These are phyloP conservation scores for Hydractinia echinata DNA, from an alignment of 30 jellyfish, hydroid and myxozoan genomes.

Conservation along the genomic window DNA sequence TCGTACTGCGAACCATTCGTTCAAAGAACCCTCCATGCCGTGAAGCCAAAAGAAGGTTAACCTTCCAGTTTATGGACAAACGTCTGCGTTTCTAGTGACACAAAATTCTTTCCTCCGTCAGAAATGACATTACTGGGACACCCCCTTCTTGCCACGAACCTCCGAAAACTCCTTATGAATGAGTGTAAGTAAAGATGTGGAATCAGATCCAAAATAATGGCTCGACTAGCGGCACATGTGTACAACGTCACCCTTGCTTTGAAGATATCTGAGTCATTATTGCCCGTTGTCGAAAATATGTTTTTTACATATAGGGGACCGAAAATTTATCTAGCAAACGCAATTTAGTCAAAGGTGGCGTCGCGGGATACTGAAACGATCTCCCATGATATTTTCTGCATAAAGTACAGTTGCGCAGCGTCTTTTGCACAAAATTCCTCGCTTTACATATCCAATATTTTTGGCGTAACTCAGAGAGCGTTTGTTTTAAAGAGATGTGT, in stretches of 20 bases:
- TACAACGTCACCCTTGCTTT: conserved; percentile 8
- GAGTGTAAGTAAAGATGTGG: neutral
- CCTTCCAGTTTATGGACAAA: neutral
- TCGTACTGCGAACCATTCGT: conserved; percentile 14
- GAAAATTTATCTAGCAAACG: too few species aligned
- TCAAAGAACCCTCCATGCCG: conserved; percentile 1
- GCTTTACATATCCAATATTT: too few species aligned
- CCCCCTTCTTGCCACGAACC: conserved; percentile 11
- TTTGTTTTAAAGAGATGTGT: too few species aligned
- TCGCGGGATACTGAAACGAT: too few species aligned
- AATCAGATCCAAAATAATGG: neutral
- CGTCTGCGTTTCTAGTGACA: conserved; percentile 11
- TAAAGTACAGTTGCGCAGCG: too few species aligned
- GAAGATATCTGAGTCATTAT: too few species aligned
- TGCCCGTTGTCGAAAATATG: too few species aligned
- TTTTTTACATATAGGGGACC: too few species aligned
- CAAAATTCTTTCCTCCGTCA: conserved; percentile 14
- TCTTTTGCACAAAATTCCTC: too few species aligned
- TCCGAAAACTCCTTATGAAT: neutral
- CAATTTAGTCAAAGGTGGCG: too few species aligned
- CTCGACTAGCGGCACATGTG: neutral
- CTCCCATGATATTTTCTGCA: too few species aligned
- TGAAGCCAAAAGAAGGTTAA: neutral
- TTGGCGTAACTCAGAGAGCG: too few species aligned
- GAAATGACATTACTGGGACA: conserved; percentile 14